These are phyloP conservation scores for Anguilla pacifica DNA, from an alignment of 2,797 vertebrate genomes.

Conservation along the genomic window DNA sequence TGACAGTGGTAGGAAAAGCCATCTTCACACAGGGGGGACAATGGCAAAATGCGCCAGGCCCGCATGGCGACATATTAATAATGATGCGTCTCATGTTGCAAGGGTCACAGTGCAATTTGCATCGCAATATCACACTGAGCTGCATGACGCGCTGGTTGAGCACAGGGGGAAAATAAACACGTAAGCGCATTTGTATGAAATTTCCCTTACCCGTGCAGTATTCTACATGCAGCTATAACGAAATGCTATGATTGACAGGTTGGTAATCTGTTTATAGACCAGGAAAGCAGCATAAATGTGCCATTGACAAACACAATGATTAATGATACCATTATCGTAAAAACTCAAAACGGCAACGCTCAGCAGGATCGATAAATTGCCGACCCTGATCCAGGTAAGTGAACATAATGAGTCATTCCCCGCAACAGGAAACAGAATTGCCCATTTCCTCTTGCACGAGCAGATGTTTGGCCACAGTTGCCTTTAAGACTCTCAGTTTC, in stretches of 20 bases:
- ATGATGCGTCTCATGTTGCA: neutral
- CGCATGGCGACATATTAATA: neutral
- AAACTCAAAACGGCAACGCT: neutral
- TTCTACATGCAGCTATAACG: neutral
- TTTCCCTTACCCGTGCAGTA: neutral
- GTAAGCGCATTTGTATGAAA: neutral
- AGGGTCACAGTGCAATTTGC: neutral
- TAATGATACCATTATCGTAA: neutral
- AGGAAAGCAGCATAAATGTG: neutral
- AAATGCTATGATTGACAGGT: neutral
- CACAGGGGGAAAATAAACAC: neutral
- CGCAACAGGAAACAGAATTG: neutral
- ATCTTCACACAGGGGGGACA: neutral
- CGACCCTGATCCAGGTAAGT: neutral
- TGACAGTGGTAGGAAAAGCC: neutral
- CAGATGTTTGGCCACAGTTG: neutral
- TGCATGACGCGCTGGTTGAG: neutral
- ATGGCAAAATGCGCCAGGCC: neutral
- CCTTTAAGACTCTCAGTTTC: neutral
- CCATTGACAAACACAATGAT: neutral
- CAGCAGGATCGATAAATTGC: neutral
- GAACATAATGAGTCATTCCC: neutral
- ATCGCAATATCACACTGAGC: neutral
- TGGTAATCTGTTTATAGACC: neutral
- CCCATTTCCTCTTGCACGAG: neutral